Evolutionary conservation across 2,888 invertebrate genomes (phyloP).

Genomic region (Acrocyrtus sp.): DNA sequence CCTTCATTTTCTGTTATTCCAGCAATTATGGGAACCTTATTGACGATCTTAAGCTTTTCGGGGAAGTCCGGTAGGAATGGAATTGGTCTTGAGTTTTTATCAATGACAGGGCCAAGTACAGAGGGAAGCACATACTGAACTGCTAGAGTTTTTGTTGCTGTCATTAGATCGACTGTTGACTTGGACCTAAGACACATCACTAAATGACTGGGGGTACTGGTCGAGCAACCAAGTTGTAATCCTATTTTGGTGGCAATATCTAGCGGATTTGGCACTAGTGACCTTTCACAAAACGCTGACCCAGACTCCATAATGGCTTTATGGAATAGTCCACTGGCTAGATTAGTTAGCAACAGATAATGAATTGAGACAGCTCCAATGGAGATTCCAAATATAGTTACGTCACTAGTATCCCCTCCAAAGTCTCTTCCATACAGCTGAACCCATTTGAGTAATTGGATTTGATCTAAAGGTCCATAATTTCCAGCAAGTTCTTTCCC

Average conservation of each 20-base stretch:
- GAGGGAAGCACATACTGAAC: slow-evolving; percentile 22
- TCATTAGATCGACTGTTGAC: slow-evolving; percentile 28
- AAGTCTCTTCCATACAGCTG: slow-evolving; percentile 42
- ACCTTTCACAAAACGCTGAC: slow-evolving; percentile 46
- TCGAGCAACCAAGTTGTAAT: slow-evolving; percentile 22
- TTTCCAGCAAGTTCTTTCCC: slow-evolving; percentile 50
- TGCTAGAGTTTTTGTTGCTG: slow-evolving; percentile 20
- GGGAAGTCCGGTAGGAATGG: slow-evolving; percentile 38
- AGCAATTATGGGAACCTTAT: slow-evolving; percentile 48
- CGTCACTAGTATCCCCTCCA: slow-evolving; percentile 33
- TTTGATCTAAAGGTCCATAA: slow-evolving; percentile 50
- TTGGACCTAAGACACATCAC: slow-evolving; percentile 25
- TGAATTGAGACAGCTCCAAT: slow-evolving; percentile 46
- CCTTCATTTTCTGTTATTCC: slow-evolving; percentile 55
- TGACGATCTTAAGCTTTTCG: slow-evolving; percentile 18
- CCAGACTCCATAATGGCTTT: slow-evolving; percentile 50
- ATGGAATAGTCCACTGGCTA: slow-evolving; percentile 44
- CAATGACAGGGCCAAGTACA: slow-evolving; percentile 36
- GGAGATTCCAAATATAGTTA: slow-evolving; percentile 52
- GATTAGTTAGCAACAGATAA: slow-evolving; percentile 35
- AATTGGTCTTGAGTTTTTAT: slow-evolving; percentile 4
- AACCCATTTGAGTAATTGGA: slow-evolving; percentile 47
- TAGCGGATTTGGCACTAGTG: slow-evolving; percentile 43
- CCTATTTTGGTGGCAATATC: slow-evolving; percentile 36
- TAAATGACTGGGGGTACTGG: background rate